These are phyloP conservation scores for Brachypterus glaber DNA, from an alignment of 2,888 invertebrate genomes.

Conservation along the genomic window DNA sequence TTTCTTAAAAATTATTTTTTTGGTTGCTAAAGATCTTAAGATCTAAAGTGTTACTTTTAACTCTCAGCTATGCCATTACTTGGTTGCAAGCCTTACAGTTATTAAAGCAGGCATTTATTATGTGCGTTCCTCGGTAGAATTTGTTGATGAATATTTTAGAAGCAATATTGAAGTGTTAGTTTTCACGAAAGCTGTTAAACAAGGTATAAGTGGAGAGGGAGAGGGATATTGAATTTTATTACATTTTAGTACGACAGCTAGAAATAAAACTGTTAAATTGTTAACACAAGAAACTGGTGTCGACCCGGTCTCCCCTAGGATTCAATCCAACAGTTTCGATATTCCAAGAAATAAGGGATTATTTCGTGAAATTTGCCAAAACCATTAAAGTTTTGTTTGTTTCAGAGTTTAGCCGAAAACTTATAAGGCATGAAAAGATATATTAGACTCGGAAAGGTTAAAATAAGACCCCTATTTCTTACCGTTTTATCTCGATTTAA, in stretches of 20 bases:
- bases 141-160: not conserved
- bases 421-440: too few relatives aligned
- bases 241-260: conserved; percentile 41
- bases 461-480: too few relatives aligned
- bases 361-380: conserved; percentile 3
- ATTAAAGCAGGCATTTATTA: too few relatives aligned
- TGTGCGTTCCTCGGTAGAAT: not conserved
- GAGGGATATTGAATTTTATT: conserved; percentile 39
- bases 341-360: conserved; percentile 35
- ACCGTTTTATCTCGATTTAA: too few relatives aligned
- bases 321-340: conserved; percentile 40
- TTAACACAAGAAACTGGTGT: conserved; percentile 41
- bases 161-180: conserved; percentile 3
- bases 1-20: too few relatives aligned
- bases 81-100: too few relatives aligned
- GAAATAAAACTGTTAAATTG: conserved; percentile 44
- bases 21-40: too few relatives aligned
- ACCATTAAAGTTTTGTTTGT: not conserved
- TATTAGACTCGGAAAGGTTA: too few relatives aligned
- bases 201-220: conserved; percentile 16
- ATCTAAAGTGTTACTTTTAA: too few relatives aligned
- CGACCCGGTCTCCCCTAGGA: conserved; percentile 37
- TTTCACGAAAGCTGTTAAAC: conserved; percentile 4
- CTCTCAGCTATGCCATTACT: too few relatives aligned
- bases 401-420: too few relatives aligned